Conservation (phyloP, 2,113 vertebrate species). For the Passer domesticus region DNA sequence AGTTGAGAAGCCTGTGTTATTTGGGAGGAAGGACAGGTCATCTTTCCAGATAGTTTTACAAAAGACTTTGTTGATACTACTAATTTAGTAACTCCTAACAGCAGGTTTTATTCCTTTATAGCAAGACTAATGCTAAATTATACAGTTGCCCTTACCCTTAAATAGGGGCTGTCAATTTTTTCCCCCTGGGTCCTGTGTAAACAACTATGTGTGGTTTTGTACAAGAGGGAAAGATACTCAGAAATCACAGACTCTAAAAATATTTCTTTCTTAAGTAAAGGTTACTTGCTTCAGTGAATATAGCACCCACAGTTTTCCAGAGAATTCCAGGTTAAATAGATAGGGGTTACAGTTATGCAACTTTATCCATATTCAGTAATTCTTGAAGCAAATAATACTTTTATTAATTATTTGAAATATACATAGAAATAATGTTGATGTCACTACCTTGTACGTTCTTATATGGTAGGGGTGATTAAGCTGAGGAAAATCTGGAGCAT, state of each 20-base stretch:
- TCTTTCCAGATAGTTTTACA: background rate
- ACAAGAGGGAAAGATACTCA: background rate
- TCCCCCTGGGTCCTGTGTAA: background rate
- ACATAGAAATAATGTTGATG: background rate
- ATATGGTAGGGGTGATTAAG: background rate
- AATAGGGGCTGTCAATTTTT: background rate
- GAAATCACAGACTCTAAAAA: background rate
- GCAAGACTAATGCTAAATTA: background rate
- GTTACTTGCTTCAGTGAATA: background rate
- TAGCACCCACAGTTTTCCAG: background rate
- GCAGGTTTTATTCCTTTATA: background rate
- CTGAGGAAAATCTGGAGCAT: background rate
- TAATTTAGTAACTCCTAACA: background rate
- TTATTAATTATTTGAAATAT: background rate
- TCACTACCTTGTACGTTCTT: background rate
- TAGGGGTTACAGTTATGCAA: background rate
- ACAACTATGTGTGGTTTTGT: background rate
- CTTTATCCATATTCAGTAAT: background rate
- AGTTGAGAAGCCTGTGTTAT: background rate
- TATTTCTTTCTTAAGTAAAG: background rate
- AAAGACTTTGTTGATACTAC: background rate
- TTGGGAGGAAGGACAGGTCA: background rate
- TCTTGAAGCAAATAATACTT: background rate
- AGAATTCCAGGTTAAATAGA: background rate
- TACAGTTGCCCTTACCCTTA: background rate